Percentiles rank a stretch among this genome's conserved stretches.
Conservation (phyloP, 2,888 invertebrate genomes). For the Tribolium freemani region DNA sequence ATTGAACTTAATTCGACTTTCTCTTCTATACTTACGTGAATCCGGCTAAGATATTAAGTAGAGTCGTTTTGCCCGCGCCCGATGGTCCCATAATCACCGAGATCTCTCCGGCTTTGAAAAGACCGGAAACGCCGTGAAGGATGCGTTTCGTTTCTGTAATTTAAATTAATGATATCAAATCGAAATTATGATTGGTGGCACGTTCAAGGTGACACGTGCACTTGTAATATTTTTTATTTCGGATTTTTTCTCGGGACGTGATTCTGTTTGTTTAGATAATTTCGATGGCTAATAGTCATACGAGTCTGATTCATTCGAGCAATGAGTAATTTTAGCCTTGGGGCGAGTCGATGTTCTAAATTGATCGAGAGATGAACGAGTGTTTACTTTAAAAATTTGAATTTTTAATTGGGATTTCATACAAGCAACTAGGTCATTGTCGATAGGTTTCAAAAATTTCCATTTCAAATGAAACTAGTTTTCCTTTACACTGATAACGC, state of each 20-base stretch:
- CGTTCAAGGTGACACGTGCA: conserved; percentile 14
- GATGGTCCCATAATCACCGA: conserved; percentile 98
- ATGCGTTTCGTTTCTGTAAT: conserved; percentile 85
- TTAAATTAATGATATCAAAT: not conserved
- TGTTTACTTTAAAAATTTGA: too few relatives aligned
- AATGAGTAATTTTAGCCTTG: not conserved
- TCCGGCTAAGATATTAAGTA: conserved; percentile 91
- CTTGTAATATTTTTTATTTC: too few relatives aligned
- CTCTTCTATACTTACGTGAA: conserved; percentile 73
- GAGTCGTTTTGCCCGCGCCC: conserved; percentile 93
- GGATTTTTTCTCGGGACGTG: not conserved
- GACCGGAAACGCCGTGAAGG: conserved; percentile 87
- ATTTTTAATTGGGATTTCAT: not conserved
- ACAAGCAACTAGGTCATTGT: not conserved
- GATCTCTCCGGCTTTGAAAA: conserved; percentile 85
- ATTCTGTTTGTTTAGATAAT: not conserved
- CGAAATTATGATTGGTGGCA: not conserved
- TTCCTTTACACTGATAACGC: not conserved
- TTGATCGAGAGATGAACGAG: too few relatives aligned
- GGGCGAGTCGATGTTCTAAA: not conserved
- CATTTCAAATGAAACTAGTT: not conserved
- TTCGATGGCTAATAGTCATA: too few relatives aligned
- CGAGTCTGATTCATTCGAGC: too few relatives aligned
- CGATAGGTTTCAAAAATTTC: not conserved
- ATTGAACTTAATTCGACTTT: conserved; percentile 29